Base-by-base conservation (phyloP, 2,113 vertebrate genomes). In the Pachypanchax playfairii region DNA sequence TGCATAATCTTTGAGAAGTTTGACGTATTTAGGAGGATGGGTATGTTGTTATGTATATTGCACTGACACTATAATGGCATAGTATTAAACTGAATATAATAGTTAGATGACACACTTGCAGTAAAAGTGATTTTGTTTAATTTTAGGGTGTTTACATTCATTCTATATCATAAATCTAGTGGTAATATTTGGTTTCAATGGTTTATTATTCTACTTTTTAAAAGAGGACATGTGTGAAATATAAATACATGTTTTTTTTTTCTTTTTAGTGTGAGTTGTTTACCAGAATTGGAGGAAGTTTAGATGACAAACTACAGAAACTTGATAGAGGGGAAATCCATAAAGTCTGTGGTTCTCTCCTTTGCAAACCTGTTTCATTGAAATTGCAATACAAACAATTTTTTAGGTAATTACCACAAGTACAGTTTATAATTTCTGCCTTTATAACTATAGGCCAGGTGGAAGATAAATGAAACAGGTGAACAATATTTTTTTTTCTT, bases 261-360 rank as follows among this genome's bases (percentile, higher is more conserved):
- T 57, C 18, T 26, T 47, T n/a, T 47, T 20, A 18, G 15, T 26
- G 11, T n/a, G 17, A 29, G 28, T 61, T 55, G 36, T 67, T 75
- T 56, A 62, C 47, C 33, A 43, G 47, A 70, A 41, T 14, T 36
- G 24, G 3, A 10, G 48, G 58, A 67, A 33, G 22, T 69, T 54
- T 54, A 65, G 65, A 75, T 71, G 52, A 80, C 22, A 80, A 56
- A 70, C 46, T 31, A n/a, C 4, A 56, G 22, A 26, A 18, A 54
- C 36, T 38, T 53, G 28, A 76, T 48, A 50, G 72, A 44, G 65
- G 70, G 59, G 22, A 72, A 77, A 75, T 80, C 75, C 73, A 69
- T 43, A 14, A 6, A 17, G 22, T 79, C 66, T 36, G 67, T 42
- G 67, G n/a, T 53, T 71, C 56, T 66, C 20, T 73, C 39, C 28